Base-by-base conservation (phyloP, 2,113 vertebrate genomes). In the Hippocampus zosterae region DNA sequence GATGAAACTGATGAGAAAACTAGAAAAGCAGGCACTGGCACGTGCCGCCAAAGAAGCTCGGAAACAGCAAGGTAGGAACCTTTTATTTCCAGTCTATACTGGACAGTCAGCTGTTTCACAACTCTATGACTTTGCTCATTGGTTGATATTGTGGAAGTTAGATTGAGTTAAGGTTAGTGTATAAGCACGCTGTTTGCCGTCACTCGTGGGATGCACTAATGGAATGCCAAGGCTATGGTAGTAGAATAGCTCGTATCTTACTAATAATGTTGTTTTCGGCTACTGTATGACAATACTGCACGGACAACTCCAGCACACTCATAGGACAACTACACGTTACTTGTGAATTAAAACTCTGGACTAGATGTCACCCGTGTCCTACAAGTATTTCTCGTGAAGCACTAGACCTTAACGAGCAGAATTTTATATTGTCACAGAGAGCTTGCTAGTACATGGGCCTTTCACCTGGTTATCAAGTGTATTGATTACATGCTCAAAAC, bases 1-100 rank as follows among this genome's bases (percentile, higher is more conserved):
- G 86, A 96, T 99, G 92, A 99, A 99, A 87, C 92, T 99, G 86
- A 93, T 99, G 90, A 94, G 96, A 83, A 98, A 98, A 90, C 94
- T 99, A 79, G 97, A 99, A 90, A 99, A 98, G 78, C 97, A 99
- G 77, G 97, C 98, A 18, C 90, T 97, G 82, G 96, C 94, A 0
- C 94, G 96, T 74, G 96, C 95, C 70, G 97, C 96, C 81, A 99
- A 99, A 92, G 96, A 99, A 87, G 97, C 97, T 2, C 96, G 96
- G 74, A 98, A 96, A 84, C 97, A 97, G 73, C 97, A 99, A 93
- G 97, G 97, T 96, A 84, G 2, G 6, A 56, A 57, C 42, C 9
- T 42, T 5, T 25, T 25, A 1, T 57, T 5, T 56, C 25, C n/a
- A 3, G 13, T 13, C 23, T 57, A 9, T 10, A 10, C n/a, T 55